Evolutionary conservation across 2,888 invertebrate genomes (phyloP).

Genomic region (Tenthredo amoena): DNA sequence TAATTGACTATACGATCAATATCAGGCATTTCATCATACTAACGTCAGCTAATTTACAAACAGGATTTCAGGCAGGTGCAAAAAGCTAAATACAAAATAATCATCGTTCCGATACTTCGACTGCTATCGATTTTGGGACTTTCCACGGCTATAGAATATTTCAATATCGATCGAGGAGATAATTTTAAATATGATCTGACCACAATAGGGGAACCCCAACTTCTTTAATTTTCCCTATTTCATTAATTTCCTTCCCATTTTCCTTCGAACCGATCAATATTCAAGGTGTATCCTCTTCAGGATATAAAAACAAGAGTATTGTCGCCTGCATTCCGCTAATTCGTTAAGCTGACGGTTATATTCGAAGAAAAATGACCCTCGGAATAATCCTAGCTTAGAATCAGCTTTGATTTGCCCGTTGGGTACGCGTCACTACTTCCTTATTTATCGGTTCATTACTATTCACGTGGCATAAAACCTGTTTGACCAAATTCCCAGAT

Average conservation of each 20-base stretch:
- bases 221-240: background rate
- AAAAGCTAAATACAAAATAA: background rate
- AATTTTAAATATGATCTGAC: background rate
- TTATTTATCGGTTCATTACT: constrained; percentile 1
- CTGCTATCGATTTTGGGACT: background rate
- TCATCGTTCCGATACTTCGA: background rate
- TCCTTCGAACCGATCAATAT: background rate
- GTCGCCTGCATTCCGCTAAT: background rate
- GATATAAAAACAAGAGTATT: background rate
- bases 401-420: background rate
- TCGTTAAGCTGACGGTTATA: background rate
- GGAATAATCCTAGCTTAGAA: background rate
- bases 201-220: background rate
- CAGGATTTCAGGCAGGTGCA: background rate
- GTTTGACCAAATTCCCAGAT: constrained; percentile 10
- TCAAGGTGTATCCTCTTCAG: background rate
- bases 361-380: background rate
- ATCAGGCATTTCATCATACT: background rate
- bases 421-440: background rate
- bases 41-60: background rate
- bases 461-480: background rate
- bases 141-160: background rate
- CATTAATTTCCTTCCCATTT: background rate
- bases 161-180: background rate
- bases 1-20: constrained; percentile 17